Evolutionary conservation across 2,888 invertebrate species (phyloP), one percentile per base, ranked within the genome.

Genomic region (Ophion slaviceki): DNA sequence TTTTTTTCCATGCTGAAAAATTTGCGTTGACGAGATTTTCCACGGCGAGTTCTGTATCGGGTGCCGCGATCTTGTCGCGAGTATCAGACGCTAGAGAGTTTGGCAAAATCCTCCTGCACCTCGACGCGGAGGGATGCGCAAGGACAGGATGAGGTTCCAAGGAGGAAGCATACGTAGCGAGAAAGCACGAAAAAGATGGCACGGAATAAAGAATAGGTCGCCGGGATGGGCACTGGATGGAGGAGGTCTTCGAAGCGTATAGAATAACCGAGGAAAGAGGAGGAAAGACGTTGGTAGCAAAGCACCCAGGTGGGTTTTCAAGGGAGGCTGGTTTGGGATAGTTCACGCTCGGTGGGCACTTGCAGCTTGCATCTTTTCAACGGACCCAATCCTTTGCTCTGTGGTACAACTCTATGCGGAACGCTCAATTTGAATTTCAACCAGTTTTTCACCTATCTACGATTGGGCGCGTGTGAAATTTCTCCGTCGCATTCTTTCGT

Each of bases 381-480:
- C 57, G 72, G 68, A 68, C 36, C 24, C 78, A 57, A 53, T 24
- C 32, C 75, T 74, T 74, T 70, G 62, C 83, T 61, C 7, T 40
- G 67, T 68, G 83, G 79, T 83, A 74, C 68, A 83, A 83, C 83
- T 75, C 74, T 64, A 40, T 40, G 79, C 83, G 83, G 40, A 83
- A 83, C 79, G 83, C 67, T 78, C 67, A 78, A 83, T 83, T 83
- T 83, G 79, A 83, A 83, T 83, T 71, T 77, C 74, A 67, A 80
- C 72, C 67, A 83, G 78, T 83, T 83, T 36, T 76, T 47, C 59
- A 45, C 14, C 4, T 45, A 14, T 74, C 10, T 20, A 20, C 17
- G 72, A 36, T 8, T 57, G 66, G 11, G 20, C 40, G 67, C 28
- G 59, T 40, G 40, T n/a, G 66, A 62, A 68, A 68, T 61, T 61